Base-by-base conservation (phyloP, 2,797 vertebrate genomes). In the Acanthurus leucopareius region DNA sequence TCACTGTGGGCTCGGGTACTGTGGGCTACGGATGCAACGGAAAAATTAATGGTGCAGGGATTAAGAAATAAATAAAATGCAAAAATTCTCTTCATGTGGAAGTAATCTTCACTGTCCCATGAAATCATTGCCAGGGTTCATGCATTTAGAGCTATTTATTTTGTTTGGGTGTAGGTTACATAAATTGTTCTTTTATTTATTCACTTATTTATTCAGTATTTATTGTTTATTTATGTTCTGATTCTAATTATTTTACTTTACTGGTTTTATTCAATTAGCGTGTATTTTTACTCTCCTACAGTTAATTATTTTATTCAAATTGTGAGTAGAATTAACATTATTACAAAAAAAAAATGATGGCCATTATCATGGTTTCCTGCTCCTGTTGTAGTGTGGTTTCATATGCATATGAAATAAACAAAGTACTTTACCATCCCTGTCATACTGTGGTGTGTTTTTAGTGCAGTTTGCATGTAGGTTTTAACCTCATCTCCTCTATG, bases 301-400 rank as follows among this genome's bases (percentile, higher is more conserved):
- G 86, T 88, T 89, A 80, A 87, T 85, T 79, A 77, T 86, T 86
- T 89, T 65, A 83, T 79, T 80, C 80, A 35, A 67, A 51, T 73
- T 83, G 78, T 88, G 73, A 77, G 80, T 90, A 91, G 90, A 80
- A 88, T 84, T 82, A 87, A 91, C 77, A 91, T 80, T 61, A 91
- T 67, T 79, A 67, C 71, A 35, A 35, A 35, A 35, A 70, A 75
- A 79, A 51, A 68, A 78, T 47, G 45, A 86, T 74, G 82, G 84
- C 82, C 88, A 89, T 85, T 59, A 82, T 86, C 66, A 70, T 82
- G 90, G 84, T 86, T 91, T 90, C 88, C 82, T 88, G 90, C 92
- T 93, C 89, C 75, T 87, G 83, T 91, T 95, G 93, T 95, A 94
- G 94, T 94, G 95, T 94, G 95, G 88, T 94, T 95, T 95, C 89